Conservation (phyloP, 2,113 vertebrate genomes). For the Heterotilapia buettikoferi region DNA sequence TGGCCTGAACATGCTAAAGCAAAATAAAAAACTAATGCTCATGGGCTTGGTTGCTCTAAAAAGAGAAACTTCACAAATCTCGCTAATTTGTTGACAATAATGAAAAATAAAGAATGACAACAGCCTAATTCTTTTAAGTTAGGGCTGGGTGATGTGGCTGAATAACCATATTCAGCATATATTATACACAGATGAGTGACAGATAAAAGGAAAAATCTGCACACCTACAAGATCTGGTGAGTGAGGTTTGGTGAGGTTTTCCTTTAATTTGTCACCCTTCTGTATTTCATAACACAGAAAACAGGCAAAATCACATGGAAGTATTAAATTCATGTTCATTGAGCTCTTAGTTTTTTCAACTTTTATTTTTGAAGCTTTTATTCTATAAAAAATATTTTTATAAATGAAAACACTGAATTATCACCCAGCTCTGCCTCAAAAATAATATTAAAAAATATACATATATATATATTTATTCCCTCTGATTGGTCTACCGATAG, state of each 20-base stretch:
- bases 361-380: background rate
- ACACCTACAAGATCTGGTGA: background rate
- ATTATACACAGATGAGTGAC: background rate
- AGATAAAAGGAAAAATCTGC: background rate
- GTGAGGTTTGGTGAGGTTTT: background rate
- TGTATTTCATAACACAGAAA: background rate
- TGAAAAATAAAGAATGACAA: background rate
- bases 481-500: background rate
- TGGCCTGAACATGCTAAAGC: background rate
- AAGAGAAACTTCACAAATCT: background rate
- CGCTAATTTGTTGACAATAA: slow-evolving; percentile 4
- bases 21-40: background rate
- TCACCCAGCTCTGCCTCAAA: background rate
- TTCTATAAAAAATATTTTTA: background rate
- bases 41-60: background rate
- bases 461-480: background rate
- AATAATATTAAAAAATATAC: background rate
- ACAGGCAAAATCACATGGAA: background rate
- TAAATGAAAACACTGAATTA: background rate
- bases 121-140: background rate
- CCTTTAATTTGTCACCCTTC: background rate
- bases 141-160: background rate
- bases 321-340: background rate
- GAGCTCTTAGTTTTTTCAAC: background rate
- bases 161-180: background rate